Conservation (phyloP, 1,140 invertebrate species). For the Drosophila sp. region DNA sequence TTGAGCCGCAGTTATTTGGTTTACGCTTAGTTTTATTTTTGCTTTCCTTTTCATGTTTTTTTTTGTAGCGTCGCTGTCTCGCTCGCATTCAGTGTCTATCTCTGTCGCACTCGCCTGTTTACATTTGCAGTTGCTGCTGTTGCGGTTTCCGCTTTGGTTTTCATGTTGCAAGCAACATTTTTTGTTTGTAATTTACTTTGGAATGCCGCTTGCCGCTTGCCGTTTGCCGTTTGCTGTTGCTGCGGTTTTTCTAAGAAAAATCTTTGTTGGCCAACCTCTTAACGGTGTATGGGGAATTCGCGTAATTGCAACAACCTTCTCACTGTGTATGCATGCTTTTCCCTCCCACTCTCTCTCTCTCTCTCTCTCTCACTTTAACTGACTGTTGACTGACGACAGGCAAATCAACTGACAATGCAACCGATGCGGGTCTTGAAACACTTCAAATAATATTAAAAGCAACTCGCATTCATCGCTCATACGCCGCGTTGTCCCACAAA, state of each 20-base stretch:
- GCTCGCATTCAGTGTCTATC: not conserved
- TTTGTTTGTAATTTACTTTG: conserved; percentile 81
- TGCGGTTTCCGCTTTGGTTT: conserved; percentile 74
- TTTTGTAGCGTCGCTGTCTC: not conserved
- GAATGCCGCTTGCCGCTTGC: conserved; percentile 61
- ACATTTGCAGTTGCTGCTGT: conserved; percentile 70
- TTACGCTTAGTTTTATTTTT: conserved; percentile 14
- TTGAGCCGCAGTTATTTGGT: not conserved
- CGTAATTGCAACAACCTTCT: conserved; percentile 56
- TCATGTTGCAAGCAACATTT: conserved; percentile 71
- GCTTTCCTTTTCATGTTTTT: not conserved
- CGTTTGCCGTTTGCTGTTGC: conserved; percentile 22
- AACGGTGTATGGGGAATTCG: conserved; percentile 50
- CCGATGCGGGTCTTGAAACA: conserved; percentile 42
- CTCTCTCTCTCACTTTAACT: conserved; percentile 28
- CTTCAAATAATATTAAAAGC: conserved; percentile 3
- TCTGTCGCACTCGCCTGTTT: conserved; percentile 58
- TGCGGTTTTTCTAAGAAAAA: conserved; percentile 71
- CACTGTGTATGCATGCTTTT: not conserved
- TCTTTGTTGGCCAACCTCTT: conserved; percentile 64
- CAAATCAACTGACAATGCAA: conserved; percentile 70
- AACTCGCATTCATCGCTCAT: conserved; percentile 11
- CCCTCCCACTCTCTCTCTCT: not conserved
- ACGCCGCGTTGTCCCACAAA: conserved; percentile 21
- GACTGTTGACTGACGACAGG: conserved; percentile 61